Evolutionary conservation across 2,797 vertebrate species (phyloP).

Genomic region (Agapornis canus): DNA sequence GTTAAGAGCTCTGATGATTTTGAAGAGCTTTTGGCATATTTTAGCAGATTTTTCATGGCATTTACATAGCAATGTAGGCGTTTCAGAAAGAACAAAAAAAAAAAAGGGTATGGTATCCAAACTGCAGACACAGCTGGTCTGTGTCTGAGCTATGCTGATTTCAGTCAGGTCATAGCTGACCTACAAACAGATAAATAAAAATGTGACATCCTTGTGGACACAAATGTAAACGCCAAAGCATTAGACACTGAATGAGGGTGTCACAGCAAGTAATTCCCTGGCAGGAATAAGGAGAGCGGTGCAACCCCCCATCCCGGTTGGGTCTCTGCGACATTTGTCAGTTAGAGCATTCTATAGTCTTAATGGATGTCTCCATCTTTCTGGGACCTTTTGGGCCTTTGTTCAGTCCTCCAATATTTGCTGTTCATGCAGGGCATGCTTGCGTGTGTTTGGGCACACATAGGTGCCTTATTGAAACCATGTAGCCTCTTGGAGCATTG

Average conservation of each 20-base stretch:
- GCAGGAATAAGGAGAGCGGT: background rate
- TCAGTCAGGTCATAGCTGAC: background rate
- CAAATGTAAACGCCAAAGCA: background rate
- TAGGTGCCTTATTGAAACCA: background rate
- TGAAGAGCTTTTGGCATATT: background rate
- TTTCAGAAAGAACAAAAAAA: background rate
- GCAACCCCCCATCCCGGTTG: accelerated
- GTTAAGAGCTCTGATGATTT: background rate
- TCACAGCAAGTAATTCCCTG: background rate
- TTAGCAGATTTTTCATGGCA: background rate
- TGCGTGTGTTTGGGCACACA: background rate
- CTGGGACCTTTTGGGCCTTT: background rate
- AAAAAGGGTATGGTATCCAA: background rate
- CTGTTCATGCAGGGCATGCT: background rate
- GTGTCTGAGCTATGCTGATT: background rate
- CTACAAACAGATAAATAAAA: background rate
- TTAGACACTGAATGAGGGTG: accelerated
- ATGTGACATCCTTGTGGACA: background rate
- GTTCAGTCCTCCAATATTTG: background rate
- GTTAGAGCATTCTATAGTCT: background rate
- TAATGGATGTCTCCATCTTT: background rate
- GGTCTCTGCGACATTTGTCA: accelerated
- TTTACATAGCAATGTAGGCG: background rate
- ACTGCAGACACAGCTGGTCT: background rate
- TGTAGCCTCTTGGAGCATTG: background rate